Evolutionary conservation across 2,888 invertebrate species (phyloP), one percentile per base, ranked within the genome.

Genomic region (Leptinotarsa tumamoca): DNA sequence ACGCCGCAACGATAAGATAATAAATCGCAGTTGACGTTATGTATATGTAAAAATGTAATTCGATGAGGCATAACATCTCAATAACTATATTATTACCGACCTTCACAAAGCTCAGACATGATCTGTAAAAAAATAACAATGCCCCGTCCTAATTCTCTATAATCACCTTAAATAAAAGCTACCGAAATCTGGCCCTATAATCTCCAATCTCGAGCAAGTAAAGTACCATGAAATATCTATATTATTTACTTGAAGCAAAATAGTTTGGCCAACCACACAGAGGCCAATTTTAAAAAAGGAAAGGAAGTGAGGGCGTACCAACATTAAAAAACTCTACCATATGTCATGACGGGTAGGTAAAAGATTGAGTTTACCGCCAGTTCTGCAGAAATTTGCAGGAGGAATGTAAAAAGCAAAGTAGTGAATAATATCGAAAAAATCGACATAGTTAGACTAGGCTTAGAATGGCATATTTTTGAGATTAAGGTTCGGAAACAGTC

Each of bases 181-280:
- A 82, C 84, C 83, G 81, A 83, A 84, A 84, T 83, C 85, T 80
- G 80, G 80, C 75, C 81, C 79, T 81, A 82, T 85, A 86, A 85
- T 85, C 85, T 82, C 66, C 67, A 80, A 86, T 86, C 85, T 83
- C 70, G 52, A 82, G 80, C 82, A 83, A 84, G 85, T 86, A 78
- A 86, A 86, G 86, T 86, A 86, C 86, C 87, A 86, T 87, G 84
- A 87, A 87, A 87, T 85, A 85, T 87, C 87, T 85, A 83, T 85
- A 87, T 88, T 88, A 87, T 87, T 85, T 86, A 85, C 86, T 85
- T 67, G 74, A 67, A 78, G 71, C 76, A 73, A 82, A 83, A 83
- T 82, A 80, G 72, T 79, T 80, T 80, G 83, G 84, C 82, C 80
- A 82, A 85, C 86, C 86, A 81, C 85, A 86, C 84, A 82, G 70